Percentiles rank a stretch among this genome's conserved stretches.
Conservation (phyloP, 2,113 vertebrate species). For the Manacus vitellinus region DNA sequence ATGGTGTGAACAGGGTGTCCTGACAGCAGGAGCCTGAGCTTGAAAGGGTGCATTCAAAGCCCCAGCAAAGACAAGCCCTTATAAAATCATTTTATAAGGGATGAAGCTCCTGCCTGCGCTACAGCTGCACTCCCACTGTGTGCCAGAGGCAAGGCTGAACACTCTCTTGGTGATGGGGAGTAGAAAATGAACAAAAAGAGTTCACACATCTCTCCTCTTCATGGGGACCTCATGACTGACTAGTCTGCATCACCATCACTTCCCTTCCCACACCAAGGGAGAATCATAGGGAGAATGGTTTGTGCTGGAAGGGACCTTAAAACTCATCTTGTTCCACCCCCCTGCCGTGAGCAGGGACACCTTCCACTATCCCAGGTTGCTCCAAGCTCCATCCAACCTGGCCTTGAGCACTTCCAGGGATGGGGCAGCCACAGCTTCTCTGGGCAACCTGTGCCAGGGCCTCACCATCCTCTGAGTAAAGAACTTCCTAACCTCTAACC, state of each 20-base stretch:
- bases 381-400: neutral
- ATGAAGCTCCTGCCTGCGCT: neutral
- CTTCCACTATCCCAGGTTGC: neutral
- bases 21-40: neutral
- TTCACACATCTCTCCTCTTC: neutral
- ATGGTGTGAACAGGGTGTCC: neutral
- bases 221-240: neutral
- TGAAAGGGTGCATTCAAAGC: neutral
- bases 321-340: accelerated
- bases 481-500: neutral
- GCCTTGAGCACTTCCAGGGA: neutral
- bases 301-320: neutral
- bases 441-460: neutral
- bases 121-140: neutral
- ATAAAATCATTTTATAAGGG: neutral
- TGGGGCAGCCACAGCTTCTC: neutral
- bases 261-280: neutral
- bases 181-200: neutral
- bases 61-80: neutral
- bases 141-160: neutral
- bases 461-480: neutral
- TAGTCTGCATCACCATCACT: neutral
- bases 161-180: neutral
- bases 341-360: neutral
- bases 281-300: neutral